Percentiles rank a stretch among this genome's conserved stretches.
Evolutionary conservation across 2,888 invertebrate genomes (phyloP).

Genomic region (Parnassius smintheus): DNA sequence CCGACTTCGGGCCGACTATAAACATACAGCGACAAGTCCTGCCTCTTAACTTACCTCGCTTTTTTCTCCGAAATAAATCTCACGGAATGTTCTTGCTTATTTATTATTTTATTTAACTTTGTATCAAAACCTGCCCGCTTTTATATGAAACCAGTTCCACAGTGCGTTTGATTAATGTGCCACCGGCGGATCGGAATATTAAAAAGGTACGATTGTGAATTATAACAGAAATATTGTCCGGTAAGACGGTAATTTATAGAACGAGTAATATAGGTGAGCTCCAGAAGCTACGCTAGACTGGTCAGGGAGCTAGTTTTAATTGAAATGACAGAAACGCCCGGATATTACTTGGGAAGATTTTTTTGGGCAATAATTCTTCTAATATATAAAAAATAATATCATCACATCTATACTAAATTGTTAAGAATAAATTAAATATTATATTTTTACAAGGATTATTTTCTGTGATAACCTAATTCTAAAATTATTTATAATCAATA

Average conservation of each 20-base stretch:
- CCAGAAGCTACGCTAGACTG: conserved; percentile 31
- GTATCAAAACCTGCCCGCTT: conserved; percentile 63
- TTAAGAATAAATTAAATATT: too few relatives aligned
- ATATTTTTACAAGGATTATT: too few relatives aligned
- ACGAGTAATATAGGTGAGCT: conserved; percentile 38
- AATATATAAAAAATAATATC: too few relatives aligned
- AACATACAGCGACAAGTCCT: conserved; percentile 70
- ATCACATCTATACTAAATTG: too few relatives aligned
- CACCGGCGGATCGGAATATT: conserved; percentile 60
- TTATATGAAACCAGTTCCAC: conserved; percentile 71
- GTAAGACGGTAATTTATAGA: conserved; percentile 73
- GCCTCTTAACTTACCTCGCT: conserved; percentile 65
- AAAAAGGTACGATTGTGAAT: conserved; percentile 70
- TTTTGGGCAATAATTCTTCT: too few relatives aligned
- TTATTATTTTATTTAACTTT: conserved; percentile 77
- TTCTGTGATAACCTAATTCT: too few relatives aligned
- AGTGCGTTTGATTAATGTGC: conserved; percentile 71
- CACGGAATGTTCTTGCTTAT: conserved; percentile 71
- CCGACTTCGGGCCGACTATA: conserved; percentile 64
- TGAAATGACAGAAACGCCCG: conserved; percentile 7
- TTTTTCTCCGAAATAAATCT: conserved; percentile 79
- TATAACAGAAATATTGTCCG: conserved; percentile 64
- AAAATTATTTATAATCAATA: too few relatives aligned
- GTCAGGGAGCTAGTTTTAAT: conserved; percentile 22
- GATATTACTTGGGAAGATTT: not conserved